These are phyloP conservation scores for Acanthornis magna DNA, from an alignment of 2,797 vertebrate species.

Conservation along the genomic window DNA sequence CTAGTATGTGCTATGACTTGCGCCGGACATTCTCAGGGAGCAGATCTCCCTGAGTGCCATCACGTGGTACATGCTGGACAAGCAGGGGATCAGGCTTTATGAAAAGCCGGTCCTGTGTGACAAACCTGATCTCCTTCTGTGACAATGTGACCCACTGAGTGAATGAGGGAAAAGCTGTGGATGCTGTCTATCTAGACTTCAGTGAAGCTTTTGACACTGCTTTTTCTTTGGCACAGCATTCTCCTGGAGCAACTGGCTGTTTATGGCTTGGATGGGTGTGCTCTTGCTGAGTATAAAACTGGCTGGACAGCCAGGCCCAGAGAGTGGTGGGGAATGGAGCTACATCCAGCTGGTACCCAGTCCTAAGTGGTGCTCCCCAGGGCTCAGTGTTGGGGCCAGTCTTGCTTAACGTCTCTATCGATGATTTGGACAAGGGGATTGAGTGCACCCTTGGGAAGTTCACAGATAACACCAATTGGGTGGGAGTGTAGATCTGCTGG, in stretches of 20 bases:
- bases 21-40: not conserved
- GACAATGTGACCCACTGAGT: not conserved
- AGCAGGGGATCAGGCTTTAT: not conserved
- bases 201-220: not conserved
- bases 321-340: not conserved
- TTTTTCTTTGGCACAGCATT: fast-evolving
- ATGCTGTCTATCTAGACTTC: not conserved
- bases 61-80: fast-evolving
- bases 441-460: not conserved
- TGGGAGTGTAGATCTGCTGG: not conserved
- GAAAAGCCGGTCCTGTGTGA: not conserved
- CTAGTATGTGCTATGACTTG: not conserved
- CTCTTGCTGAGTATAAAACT: not conserved
- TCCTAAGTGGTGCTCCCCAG: not conserved
- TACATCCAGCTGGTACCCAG: not conserved
- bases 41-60: no score
- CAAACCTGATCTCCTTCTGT: not conserved
- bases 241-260: not conserved
- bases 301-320: no score
- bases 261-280: not conserved
- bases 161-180: not conserved
- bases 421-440: not conserved
- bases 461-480: not conserved
- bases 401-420: not conserved
- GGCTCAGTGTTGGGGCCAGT: not conserved